Conservation (phyloP, 1,140 invertebrate species). For the Drosophila trapezifrons region DNA sequence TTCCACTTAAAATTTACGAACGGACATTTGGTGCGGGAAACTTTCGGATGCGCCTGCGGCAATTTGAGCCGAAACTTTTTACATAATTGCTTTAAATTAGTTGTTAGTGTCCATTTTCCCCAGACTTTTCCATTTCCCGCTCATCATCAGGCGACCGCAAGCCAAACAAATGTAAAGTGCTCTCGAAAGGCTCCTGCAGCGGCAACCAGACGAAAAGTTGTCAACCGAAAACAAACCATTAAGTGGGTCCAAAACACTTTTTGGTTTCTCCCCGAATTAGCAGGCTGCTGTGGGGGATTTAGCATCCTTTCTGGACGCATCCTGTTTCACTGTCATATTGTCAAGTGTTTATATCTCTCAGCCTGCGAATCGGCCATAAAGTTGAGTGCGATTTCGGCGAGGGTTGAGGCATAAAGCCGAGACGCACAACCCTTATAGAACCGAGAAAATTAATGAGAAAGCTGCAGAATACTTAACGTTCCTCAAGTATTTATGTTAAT, state of each 20-base stretch:
- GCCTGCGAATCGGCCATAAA: slow-evolving; percentile 40
- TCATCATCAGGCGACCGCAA: slow-evolving; percentile 49
- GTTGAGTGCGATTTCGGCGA: slow-evolving; percentile 13
- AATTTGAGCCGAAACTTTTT: slow-evolving; percentile 70
- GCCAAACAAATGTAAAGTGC: slow-evolving; percentile 69
- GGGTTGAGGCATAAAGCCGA: background rate
- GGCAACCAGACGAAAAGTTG: slow-evolving; percentile 64
- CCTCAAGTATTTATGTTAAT: slow-evolving; percentile 3
- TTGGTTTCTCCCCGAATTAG: slow-evolving; percentile 62
- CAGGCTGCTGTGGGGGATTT: slow-evolving; percentile 32
- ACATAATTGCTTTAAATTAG: slow-evolving; percentile 82
- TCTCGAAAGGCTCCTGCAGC: slow-evolving; percentile 24
- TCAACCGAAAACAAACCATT: slow-evolving; percentile 83
- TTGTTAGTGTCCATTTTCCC: slow-evolving; percentile 64
- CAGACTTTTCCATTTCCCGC: slow-evolving; percentile 1
- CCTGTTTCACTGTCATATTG: slow-evolving; percentile 62
- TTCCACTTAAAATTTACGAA: slow-evolving; percentile 61
- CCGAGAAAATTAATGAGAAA: slow-evolving; percentile 6
- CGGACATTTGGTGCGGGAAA: slow-evolving; percentile 61
- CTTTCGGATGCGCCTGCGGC: too few species aligned
- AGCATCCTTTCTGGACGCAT: slow-evolving; percentile 17
- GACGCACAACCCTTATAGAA: slow-evolving; percentile 8
- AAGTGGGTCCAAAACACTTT: slow-evolving; percentile 76
- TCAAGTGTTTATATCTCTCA: slow-evolving; percentile 66
- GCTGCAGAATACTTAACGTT: background rate